Conservation (phyloP, 2,888 invertebrate genomes). For the Agrotis ipsilon region DNA sequence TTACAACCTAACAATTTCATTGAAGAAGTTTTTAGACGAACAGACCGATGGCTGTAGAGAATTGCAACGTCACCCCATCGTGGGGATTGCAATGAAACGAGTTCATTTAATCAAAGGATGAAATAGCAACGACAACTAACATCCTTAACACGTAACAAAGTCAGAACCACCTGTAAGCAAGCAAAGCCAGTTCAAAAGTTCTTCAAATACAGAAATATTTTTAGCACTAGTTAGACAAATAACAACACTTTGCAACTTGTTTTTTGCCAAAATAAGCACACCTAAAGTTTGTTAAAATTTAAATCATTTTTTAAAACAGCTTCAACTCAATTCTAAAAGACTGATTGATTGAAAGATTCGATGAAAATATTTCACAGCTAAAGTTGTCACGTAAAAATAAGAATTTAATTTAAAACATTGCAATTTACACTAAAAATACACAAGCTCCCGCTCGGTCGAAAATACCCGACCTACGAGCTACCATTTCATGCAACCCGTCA, state of each 20-base stretch:
- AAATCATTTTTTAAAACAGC: background rate
- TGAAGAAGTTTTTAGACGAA: too few species aligned
- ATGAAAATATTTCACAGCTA: background rate
- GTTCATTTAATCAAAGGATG: constrained; percentile 2
- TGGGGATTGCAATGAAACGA: background rate
- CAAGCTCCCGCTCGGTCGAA: constrained; percentile 61
- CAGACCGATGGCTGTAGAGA: too few species aligned
- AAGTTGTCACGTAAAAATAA: background rate
- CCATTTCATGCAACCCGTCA: constrained; percentile 82
- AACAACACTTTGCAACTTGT: background rate
- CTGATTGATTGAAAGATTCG: background rate
- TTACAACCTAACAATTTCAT: background rate
- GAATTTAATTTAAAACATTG: constrained; percentile 40
- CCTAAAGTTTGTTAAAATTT: background rate
- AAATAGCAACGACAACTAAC: constrained; percentile 2
- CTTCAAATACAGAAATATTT: background rate
- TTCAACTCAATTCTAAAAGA: background rate
- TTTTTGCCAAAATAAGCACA: background rate
- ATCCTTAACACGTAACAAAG: background rate
- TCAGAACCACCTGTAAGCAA: constrained; percentile 17
- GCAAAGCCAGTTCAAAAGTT: background rate
- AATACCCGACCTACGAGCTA: constrained; percentile 67
- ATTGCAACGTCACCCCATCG: too few species aligned
- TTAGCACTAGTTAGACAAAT: background rate
- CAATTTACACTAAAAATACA: constrained; percentile 56